phyloP scores from a whole-genome alignment of 53 echinoderm and acorn worm species.

The Echinometra lucunter region DNA sequence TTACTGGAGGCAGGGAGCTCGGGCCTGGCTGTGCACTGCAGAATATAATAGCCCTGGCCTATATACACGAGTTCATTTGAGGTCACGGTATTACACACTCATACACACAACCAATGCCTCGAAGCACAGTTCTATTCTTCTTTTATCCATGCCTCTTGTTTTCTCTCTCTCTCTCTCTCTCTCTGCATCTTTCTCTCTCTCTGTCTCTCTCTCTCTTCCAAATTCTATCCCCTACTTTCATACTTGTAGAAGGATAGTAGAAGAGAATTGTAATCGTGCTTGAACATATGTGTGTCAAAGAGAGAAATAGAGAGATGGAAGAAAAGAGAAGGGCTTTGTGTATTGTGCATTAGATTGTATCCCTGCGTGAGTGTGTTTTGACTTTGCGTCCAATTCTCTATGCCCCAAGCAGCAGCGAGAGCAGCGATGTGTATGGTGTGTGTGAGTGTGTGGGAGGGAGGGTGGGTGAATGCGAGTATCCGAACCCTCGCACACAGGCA shows the following conservation, averaged over 20 bases:
- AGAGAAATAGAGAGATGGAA: neutral
- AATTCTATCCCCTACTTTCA: slow-evolving; percentile 6
- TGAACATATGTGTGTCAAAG: slow-evolving; percentile 55
- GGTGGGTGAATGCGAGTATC: slow-evolving; percentile 42
- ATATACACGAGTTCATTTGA: slow-evolving; percentile 83
- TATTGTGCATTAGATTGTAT: slow-evolving; percentile 56
- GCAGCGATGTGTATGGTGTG: neutral
- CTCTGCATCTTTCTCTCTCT: neutral
- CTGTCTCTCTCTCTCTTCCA: neutral
- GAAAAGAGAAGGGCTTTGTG: slow-evolving; percentile 30
- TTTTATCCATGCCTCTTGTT: neutral
- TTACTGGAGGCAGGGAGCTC: slow-evolving; percentile 84
- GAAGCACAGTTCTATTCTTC: slow-evolving; percentile 49
- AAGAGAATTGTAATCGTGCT: slow-evolving; percentile 24
- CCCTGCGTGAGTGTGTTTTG: slow-evolving; percentile 56
- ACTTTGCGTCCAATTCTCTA: slow-evolving; percentile 55
- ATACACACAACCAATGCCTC: slow-evolving; percentile 58
- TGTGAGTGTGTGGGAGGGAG: slow-evolving; percentile 53
- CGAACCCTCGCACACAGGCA: slow-evolving; percentile 11
- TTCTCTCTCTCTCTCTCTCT: slow-evolving; percentile 13
- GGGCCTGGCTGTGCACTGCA: slow-evolving; percentile 63
- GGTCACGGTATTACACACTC: slow-evolving; percentile 76
- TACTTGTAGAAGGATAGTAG: neutral
- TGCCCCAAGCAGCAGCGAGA: slow-evolving; percentile 21
- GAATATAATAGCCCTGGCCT: slow-evolving; percentile 71